These are phyloP conservation scores for Cordilura impudica DNA, from an alignment of 2,888 invertebrate species.

Conservation along the genomic window DNA sequence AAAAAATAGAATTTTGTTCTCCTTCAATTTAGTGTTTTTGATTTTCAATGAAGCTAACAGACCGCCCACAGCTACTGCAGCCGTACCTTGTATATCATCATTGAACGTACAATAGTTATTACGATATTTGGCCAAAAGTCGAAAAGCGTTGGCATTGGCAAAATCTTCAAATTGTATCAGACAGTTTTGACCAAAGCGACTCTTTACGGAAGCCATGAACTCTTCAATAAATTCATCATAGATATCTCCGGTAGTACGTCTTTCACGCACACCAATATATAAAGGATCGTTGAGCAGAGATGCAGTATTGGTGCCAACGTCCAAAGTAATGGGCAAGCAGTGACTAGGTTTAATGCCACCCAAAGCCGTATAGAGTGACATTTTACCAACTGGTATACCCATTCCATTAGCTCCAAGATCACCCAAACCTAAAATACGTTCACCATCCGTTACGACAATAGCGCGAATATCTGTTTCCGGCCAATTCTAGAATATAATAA, in stretches of 20 bases:
- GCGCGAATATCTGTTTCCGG: constrained; percentile 91
- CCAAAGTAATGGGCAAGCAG: constrained; percentile 94
- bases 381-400: constrained; percentile 99
- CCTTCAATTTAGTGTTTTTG: constrained; percentile 88
- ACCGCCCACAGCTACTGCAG: constrained; percentile 96
- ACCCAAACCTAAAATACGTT: constrained; percentile 97
- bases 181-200: constrained; percentile 90
- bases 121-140: constrained; percentile 93
- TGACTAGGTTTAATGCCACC: constrained; percentile 97
- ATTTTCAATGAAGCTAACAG: constrained; percentile 90
- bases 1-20: constrained; percentile 94
- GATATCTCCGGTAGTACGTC: constrained; percentile 87
- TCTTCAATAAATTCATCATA: constrained; percentile 98
- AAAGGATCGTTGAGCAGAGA: constrained; percentile 92
- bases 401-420: constrained; percentile 98
- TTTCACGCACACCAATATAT: constrained; percentile 95
- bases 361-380: constrained; percentile 97
- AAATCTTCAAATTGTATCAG: constrained; percentile 98
- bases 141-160: constrained; percentile 97
- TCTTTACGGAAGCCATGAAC: constrained; percentile 95
- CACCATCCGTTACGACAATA: constrained; percentile 98
- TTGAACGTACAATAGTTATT: constrained; percentile 96
- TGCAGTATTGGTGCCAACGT: constrained; percentile 95
- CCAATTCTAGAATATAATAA: constrained; percentile 79
- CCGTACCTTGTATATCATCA: constrained; percentile 99